Conservation (phyloP, 2,113 vertebrate genomes). For the Centropristis striata region DNA sequence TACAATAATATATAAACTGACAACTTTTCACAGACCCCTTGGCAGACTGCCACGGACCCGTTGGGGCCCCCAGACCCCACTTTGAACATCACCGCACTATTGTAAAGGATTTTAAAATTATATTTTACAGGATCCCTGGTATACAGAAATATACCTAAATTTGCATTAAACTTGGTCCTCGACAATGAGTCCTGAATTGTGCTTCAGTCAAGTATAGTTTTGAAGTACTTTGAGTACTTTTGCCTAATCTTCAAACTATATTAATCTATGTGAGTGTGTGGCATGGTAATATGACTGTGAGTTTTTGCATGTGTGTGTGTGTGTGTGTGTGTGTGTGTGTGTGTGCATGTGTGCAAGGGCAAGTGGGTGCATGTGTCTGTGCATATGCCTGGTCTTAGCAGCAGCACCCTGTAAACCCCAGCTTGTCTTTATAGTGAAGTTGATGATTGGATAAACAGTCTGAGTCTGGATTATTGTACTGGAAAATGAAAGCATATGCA, state of each 20-base stretch:
- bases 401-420: slow-evolving; percentile 53
- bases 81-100: neutral
- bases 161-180: slow-evolving; percentile 49
- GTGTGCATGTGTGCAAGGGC: slow-evolving; percentile 36
- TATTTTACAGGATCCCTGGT: slow-evolving; percentile 17
- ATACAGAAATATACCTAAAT: slow-evolving; percentile 35
- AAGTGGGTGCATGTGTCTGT: slow-evolving; percentile 50
- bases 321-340: too few relatives aligned
- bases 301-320: slow-evolving; percentile 10
- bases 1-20: too few relatives aligned
- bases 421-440: slow-evolving; percentile 70
- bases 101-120: slow-evolving; percentile 3
- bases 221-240: slow-evolving; percentile 64
- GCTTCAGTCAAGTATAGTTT: slow-evolving; percentile 60
- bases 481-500: slow-evolving; percentile 85
- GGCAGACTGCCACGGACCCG: too few relatives aligned
- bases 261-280: slow-evolving; percentile 22
- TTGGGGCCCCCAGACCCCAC: too few relatives aligned
- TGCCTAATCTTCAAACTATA: slow-evolving; percentile 43
- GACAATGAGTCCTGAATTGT: slow-evolving; percentile 44
- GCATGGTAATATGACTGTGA: slow-evolving; percentile 5
- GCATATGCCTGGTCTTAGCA: slow-evolving; percentile 53
- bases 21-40: too few relatives aligned
- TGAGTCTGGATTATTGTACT: slow-evolving; percentile 81
- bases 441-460: slow-evolving; percentile 82